A percentile compares a stretch with the other conserved stretches of the same genome.
These are phyloP conservation scores for Garra rufa DNA, from an alignment of 2,113 vertebrate genomes.

Conservation along the genomic window DNA sequence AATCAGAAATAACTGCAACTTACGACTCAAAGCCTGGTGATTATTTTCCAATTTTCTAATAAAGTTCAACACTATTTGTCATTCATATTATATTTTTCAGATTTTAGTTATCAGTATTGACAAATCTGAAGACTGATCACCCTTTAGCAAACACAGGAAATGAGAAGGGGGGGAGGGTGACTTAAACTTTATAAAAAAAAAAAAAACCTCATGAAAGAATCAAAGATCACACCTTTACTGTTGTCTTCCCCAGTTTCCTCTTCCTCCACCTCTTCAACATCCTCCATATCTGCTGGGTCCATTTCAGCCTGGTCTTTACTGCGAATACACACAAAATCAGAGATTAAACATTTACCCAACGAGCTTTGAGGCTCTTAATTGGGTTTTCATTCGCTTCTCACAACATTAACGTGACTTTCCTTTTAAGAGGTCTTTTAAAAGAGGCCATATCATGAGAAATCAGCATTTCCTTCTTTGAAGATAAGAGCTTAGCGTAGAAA, in stretches of 20 bases:
- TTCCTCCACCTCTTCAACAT: conserved; percentile 97
- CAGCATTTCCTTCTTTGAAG: background rate
- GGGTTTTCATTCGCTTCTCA: background rate
- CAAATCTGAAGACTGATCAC: background rate
- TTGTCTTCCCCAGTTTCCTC: conserved; percentile 93
- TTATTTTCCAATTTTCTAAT: too few relatives aligned
- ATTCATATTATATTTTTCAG: background rate
- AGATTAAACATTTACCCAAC: background rate
- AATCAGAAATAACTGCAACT: background rate
- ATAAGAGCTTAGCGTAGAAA: background rate
- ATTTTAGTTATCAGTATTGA: background rate
- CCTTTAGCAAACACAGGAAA: background rate
- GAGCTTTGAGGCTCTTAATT: background rate
- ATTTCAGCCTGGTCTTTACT: conserved; percentile 97
- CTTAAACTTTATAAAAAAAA: too few relatives aligned
- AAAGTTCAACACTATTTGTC: background rate
- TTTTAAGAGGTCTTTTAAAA: background rate
- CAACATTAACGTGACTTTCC: background rate
- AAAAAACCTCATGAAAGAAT: background rate
- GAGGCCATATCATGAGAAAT: background rate
- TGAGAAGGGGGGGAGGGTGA: too few relatives aligned
- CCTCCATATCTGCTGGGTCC: conserved; percentile 98
- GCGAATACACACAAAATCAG: conserved; percentile 50
- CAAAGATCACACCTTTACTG: conserved; percentile 86
- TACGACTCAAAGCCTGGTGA: background rate